phyloP scores from a whole-genome alignment of 2,888 invertebrate genomes.

The Exephanes ischioxanthus region DNA sequence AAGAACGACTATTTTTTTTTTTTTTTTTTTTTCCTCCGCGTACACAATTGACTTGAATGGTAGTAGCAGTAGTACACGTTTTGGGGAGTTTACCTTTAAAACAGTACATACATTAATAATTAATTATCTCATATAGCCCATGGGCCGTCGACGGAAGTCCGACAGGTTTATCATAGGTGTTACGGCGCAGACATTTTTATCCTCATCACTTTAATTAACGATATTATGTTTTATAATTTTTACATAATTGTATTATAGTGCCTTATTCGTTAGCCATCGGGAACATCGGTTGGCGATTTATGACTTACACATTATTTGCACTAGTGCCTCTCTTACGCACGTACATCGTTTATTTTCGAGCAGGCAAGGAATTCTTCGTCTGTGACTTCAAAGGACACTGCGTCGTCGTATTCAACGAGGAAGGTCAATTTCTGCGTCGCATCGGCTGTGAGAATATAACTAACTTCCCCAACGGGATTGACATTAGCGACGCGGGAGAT shows the following conservation, averaged over 20 bases:
- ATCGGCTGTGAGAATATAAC: slow-evolving; percentile 98
- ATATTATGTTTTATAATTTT: background rate
- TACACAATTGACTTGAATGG: slow-evolving; percentile 7
- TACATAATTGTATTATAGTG: background rate
- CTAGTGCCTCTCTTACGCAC: background rate
- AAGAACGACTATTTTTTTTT: background rate
- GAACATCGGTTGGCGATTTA: background rate
- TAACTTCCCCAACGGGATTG: slow-evolving; percentile 99
- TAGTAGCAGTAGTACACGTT: background rate
- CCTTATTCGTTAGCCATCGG: background rate
- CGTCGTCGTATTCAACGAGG: slow-evolving; percentile 97
- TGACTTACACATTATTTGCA: background rate
- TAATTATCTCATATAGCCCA: background rate
- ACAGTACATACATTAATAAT: background rate
- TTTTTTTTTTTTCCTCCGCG: background rate
- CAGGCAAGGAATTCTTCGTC: slow-evolving; percentile 97
- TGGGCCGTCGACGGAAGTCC: too few species aligned
- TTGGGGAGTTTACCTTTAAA: background rate
- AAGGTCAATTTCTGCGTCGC: slow-evolving; percentile 95
- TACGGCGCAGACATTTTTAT: background rate
- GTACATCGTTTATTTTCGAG: slow-evolving; percentile 60
- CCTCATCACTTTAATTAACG: background rate
- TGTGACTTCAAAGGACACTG: slow-evolving; percentile 99
- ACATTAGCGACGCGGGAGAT: slow-evolving; percentile 98
- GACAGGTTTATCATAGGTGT: background rate